Base-by-base conservation (phyloP, 2,797 vertebrate species). In the Melanotaenia boesemani region DNA sequence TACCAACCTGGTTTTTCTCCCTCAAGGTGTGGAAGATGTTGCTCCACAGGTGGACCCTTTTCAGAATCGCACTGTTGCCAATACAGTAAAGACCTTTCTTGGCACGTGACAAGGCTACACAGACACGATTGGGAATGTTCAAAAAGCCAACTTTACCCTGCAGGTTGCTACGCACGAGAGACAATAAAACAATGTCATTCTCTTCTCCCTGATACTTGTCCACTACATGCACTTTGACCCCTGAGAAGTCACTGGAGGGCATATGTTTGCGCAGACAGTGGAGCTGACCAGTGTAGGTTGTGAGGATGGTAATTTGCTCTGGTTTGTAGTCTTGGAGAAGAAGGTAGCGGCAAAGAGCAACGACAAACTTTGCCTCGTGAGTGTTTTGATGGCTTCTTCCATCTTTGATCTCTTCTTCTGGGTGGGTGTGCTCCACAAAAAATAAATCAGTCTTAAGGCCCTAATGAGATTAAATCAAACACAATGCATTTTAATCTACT, bases 201-300 rank as follows among this genome's bases (percentile, higher is more conserved):
- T 99, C 97, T 74, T 99, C 97, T 4, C 97, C 97, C 83, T 99
- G 98, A 89, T 98, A 99, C 79, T 99, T 99, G 92, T 98, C 97
- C 10, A 99, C 98, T 1, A 99, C 97, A 0, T 97, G 96, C 66
- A 98, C 97, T 90, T 94, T 97, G 83, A 99, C 96, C 1, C 96
- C 97, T 44, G 88, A 54, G 63, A 98, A 99, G 16, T 83, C 67
- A 2, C 70, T 92, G 11, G 88, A 91, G 30, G 96, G 96, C 96
- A 99, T 96, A 6, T 95, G 89, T 3, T 88, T 95, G 26, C 92
- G 95, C 80, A 99, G 92, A 81, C 97, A 97, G 87, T 95, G 92
- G 39, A 99, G 95, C 88, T 99, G 97, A 30, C 97, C 97, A 0
- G 95, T 96, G 2, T 98, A 99, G 58, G 97, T 98, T 11, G 98